Conservation (phyloP, 2,797 vertebrate species). For the Argya squamiceps region DNA sequence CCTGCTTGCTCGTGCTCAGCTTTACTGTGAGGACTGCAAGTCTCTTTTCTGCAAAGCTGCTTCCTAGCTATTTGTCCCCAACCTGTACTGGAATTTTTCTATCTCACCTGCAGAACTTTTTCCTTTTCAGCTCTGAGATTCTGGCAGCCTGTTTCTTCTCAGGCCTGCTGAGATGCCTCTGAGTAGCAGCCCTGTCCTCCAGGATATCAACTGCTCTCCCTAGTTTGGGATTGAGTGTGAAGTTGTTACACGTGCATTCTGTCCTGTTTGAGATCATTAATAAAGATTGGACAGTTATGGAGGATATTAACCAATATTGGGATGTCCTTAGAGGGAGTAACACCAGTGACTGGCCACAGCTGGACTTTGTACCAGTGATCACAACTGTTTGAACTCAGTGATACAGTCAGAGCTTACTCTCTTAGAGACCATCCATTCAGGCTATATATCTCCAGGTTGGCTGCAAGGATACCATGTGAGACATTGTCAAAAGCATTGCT, state of each 20-base stretch:
- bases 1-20: background rate
- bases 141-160: background rate
- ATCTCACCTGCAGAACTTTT: background rate
- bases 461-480: background rate
- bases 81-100: background rate
- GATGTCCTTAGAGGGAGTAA: background rate
- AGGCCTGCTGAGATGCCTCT: background rate
- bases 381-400: background rate
- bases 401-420: background rate
- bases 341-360: background rate
- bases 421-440: background rate
- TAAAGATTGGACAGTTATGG: background rate
- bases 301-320: background rate
- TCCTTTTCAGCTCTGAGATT: background rate
- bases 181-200: background rate
- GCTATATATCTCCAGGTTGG: fast-evolving
- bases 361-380: background rate
- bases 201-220: background rate
- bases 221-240: background rate
- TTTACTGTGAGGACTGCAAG: background rate
- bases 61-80: background rate
- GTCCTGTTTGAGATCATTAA: background rate
- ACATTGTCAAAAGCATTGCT: background rate
- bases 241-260: background rate
- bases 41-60: background rate